phyloP scores from a whole-genome alignment of 1,140 invertebrate genomes.

The Conopomorpha cramerella region DNA sequence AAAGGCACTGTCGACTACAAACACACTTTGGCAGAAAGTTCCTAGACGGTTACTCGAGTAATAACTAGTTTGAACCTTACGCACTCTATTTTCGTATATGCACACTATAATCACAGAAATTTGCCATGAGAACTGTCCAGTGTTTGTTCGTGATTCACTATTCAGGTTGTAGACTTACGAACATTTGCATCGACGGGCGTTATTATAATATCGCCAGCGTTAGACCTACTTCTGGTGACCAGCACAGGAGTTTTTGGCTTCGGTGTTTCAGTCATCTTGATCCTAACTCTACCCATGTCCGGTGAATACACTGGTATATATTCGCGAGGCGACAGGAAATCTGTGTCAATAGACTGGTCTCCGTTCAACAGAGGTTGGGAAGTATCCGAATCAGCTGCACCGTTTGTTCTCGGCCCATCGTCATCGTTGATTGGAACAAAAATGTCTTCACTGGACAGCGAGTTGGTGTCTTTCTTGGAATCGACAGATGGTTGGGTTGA shows the following conservation, averaged over 20 bases:
- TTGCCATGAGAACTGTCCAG: slow-evolving; percentile 52
- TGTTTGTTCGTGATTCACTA: slow-evolving; percentile 40
- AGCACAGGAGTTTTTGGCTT: slow-evolving; percentile 69
- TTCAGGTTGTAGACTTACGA: slow-evolving; percentile 47
- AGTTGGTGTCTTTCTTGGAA: slow-evolving; percentile 53
- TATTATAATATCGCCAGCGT: slow-evolving; percentile 65
- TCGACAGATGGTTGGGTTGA: slow-evolving; percentile 43
- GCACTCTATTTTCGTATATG: too few relatives aligned
- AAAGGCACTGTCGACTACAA: slow-evolving; percentile 60
- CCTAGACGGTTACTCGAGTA: too few relatives aligned
- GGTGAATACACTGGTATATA: slow-evolving; percentile 62
- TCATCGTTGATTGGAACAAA: slow-evolving; percentile 44
- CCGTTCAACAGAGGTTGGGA: slow-evolving; percentile 46
- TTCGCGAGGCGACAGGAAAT: slow-evolving; percentile 48
- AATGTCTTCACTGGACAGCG: slow-evolving; percentile 53
- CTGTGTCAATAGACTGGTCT: slow-evolving; percentile 49
- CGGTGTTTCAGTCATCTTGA: slow-evolving; percentile 67
- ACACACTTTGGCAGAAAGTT: slow-evolving; percentile 58
- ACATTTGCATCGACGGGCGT: slow-evolving; percentile 45
- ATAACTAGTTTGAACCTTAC: too few relatives aligned
- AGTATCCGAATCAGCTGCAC: slow-evolving; percentile 42
- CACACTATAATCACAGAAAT: slow-evolving; percentile 47
- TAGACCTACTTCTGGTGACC: slow-evolving; percentile 65
- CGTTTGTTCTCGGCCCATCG: slow-evolving; percentile 29
- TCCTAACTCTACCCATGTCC: slow-evolving; percentile 67